These are phyloP conservation scores for Clostera curtula DNA, from an alignment of 2,888 invertebrate genomes.

Conservation along the genomic window DNA sequence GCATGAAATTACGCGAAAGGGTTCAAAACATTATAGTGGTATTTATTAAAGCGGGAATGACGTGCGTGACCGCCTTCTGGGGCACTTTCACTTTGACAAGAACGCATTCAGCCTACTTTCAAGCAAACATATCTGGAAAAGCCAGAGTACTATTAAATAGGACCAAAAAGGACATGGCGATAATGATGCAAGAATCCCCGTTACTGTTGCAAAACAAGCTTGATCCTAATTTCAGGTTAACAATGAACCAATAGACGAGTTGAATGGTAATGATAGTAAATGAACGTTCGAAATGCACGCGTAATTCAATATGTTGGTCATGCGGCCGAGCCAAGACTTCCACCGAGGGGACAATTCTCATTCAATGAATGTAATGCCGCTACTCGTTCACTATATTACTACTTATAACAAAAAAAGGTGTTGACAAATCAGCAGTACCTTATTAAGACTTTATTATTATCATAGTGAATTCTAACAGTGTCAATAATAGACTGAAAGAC, in stretches of 20 bases:
- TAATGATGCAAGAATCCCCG: conserved; percentile 4
- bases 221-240: conserved; percentile 36
- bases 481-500: too few species aligned
- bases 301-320: conserved; percentile 58
- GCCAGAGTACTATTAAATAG: too few species aligned
- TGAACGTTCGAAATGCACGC: conserved; percentile 37
- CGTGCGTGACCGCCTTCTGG: conserved; percentile 14
- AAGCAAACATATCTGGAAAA: conserved; percentile 7
- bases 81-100: conserved; percentile 17
- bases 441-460: too few species aligned
- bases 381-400: too few species aligned
- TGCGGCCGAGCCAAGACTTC: conserved; percentile 40
- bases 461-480: too few species aligned
- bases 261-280: conserved; percentile 59
- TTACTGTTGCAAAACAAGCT: conserved; percentile 31
- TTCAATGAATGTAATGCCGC: too few species aligned
- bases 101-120: conserved; percentile 2
- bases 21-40: conserved; percentile 11
- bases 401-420: too few species aligned
- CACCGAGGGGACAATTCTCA: too few species aligned
- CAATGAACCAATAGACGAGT: conserved; percentile 30
- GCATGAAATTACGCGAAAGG: conserved; percentile 6
- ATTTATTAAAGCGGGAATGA: conserved; percentile 9
- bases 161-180: too few species aligned
- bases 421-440: too few species aligned